Base-by-base conservation (phyloP, 1,140 invertebrate genomes). In the Anthonomus grandis region DNA sequence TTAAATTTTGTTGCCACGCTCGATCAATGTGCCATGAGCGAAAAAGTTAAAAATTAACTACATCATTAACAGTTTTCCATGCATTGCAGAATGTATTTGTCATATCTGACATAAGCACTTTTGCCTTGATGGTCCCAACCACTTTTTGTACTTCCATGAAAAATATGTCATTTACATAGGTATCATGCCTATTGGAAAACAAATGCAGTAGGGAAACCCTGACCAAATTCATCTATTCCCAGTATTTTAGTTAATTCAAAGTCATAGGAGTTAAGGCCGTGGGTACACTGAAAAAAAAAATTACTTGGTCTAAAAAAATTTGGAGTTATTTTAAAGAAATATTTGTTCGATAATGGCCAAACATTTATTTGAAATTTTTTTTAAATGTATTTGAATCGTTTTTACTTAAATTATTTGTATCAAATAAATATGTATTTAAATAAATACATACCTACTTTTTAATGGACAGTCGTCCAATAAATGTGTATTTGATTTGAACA, bases 101-200 rank as follows among this genome's bases (percentile, higher is more conserved):
- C 12, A 60, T 58, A 39, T 60, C 52, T 10, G 58, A 24, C 58
- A 60, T 60, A 59, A 60, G 57, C 31, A 45, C 46, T 44, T 45
- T 60, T 25, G 39, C 39, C n/a, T 12, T 37, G 9, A 10, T 51
- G 12, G 57, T 39, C 21, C 8, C n/a, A 8, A 42, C 18, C 18
- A 21, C 39, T n/a, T 3, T 5, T 48, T 36, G 15, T 19, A 25
- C 23, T 50, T 19, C 15, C 1, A 10, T 48, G 23, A 41, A 60
- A 49, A 60, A 57, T 37, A 34, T 21, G 10, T 59, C 38, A 50
- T 57, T 37, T 24, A 57, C 34, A 41, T 25, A 39, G 12, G 41
- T 47, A 27, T 57, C 52, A 18, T 48, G 48, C 57, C 46, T 48
- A 34, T 60, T 58, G 8, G 8, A 19, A 41, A 60, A 57, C 44